Conservation (phyloP, 1,140 invertebrate genomes). For the Drosophila arizonae region DNA sequence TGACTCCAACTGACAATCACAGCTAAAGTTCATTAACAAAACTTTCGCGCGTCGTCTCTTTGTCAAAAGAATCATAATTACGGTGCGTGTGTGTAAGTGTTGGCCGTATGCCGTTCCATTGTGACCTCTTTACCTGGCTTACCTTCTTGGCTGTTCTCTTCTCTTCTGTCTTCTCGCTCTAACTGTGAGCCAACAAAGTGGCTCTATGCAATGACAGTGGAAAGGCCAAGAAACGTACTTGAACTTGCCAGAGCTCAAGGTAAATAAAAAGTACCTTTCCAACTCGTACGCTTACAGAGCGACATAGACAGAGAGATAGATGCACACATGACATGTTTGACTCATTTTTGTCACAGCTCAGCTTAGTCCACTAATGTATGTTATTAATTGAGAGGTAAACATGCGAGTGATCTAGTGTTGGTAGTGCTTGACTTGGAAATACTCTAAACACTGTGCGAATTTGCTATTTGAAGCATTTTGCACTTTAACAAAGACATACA, state of each 20-base stretch:
- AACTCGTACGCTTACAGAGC: no score
- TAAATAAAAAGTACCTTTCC: not conserved
- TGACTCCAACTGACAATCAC: conserved; percentile 40
- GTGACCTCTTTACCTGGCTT: conserved; percentile 33
- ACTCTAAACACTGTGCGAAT: no score
- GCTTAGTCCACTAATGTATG: no score
- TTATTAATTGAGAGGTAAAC: no score
- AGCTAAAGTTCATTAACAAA: conserved; percentile 56
- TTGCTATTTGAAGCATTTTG: no score
- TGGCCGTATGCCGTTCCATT: conserved; percentile 29
- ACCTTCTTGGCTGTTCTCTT: not conserved
- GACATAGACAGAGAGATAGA: no score
- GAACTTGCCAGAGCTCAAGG: conserved; percentile 31
- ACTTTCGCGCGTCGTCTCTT: conserved; percentile 44
- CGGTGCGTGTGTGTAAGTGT: not conserved
- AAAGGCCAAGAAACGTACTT: conserved; percentile 46
- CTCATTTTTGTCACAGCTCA: no score
- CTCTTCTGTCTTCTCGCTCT: not conserved
- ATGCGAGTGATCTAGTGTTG: no score
- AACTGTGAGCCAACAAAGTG: not conserved
- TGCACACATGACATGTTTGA: no score
- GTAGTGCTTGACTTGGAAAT: not conserved
- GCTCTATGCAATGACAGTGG: conserved; percentile 24
- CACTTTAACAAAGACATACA: no score
- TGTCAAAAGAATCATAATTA: conserved; percentile 51